phyloP scores from a whole-genome alignment of 2,113 vertebrate genomes.

The Aviceda subcristata region DNA sequence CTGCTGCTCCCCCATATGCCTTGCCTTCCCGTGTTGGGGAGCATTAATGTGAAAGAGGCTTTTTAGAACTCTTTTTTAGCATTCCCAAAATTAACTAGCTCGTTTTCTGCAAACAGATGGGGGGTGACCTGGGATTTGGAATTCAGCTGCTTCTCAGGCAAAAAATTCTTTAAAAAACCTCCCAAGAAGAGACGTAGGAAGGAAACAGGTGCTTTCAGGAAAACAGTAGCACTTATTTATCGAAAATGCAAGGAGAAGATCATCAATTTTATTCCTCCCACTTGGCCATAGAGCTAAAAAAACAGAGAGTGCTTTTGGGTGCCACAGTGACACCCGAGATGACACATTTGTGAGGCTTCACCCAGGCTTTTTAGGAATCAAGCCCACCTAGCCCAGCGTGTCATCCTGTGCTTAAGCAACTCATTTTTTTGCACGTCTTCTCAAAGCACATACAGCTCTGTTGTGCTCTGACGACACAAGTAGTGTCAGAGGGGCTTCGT shows the following conservation, averaged over 20 bases:
- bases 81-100: conserved; percentile 41
- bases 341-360: neutral
- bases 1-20: conserved; percentile 16
- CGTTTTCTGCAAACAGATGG: conserved; percentile 51
- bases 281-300: neutral
- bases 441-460: neutral
- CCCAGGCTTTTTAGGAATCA: neutral
- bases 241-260: neutral
- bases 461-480: neutral
- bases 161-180: conserved; percentile 19
- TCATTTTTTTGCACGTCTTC: neutral
- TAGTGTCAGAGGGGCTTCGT: neutral
- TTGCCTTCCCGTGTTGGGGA: conserved; percentile 30
- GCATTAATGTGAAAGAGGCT: conserved; percentile 23
- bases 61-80: conserved; percentile 39
- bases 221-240: conserved; percentile 32
- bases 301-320: neutral
- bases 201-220: conserved; percentile 21
- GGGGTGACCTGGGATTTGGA: conserved; percentile 47
- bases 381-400: neutral
- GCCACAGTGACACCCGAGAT: neutral
- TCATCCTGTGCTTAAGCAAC: neutral
- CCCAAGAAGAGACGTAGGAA: conserved; percentile 25
- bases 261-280: conserved; percentile 37
- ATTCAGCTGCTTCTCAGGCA: conserved; percentile 30